A percentile compares a stretch with the other conserved stretches of the same genome.
Conservation (phyloP, 2,797 vertebrate species). For the Muscicapa comitata region DNA sequence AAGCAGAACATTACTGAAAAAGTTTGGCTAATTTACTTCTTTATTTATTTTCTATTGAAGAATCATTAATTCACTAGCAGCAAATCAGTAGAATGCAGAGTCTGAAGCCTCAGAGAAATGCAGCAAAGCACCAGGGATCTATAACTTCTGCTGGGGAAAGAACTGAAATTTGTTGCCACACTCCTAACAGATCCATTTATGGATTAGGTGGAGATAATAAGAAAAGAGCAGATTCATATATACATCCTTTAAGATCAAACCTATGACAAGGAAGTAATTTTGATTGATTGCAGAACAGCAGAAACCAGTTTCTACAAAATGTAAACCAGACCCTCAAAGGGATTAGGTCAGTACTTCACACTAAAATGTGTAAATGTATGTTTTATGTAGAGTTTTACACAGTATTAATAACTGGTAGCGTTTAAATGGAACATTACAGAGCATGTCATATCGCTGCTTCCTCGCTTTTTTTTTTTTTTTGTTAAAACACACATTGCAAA, state of each 20-base stretch:
- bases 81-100: background rate
- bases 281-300: background rate
- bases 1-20: conserved; percentile 15
- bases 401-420: background rate
- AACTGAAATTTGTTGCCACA: conserved; percentile 7
- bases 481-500: background rate
- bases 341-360: background rate
- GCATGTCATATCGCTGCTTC: background rate
- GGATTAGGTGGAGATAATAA: background rate
- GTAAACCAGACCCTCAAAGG: background rate
- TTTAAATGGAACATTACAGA: background rate
- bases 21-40: conserved; percentile 16
- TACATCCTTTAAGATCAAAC: background rate
- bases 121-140: conserved; percentile 7
- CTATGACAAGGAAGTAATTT: background rate
- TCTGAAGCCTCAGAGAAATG: background rate
- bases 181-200: background rate
- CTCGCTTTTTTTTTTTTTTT: background rate
- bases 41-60: background rate
- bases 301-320: background rate
- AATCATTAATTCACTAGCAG: background rate
- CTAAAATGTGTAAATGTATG: background rate
- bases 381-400: background rate
- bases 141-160: conserved; percentile 5
- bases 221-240: background rate